These are phyloP conservation scores for Gisinianus flammeolus DNA, from an alignment of 2,888 invertebrate genomes.

Conservation along the genomic window DNA sequence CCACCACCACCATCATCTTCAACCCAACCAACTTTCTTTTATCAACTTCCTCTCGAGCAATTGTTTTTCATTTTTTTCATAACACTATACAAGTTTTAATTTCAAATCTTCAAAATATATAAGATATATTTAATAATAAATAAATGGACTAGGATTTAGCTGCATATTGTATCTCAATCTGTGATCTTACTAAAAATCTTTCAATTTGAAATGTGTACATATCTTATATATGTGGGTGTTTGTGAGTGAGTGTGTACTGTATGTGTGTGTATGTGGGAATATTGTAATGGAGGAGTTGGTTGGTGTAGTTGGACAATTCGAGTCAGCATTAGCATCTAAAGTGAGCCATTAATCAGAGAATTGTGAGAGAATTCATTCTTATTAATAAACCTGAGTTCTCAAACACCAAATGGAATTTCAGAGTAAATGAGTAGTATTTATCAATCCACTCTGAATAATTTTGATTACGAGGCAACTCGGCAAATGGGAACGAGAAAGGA, in stretches of 20 bases:
- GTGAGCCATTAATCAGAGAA: conserved; percentile 59
- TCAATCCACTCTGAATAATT: conserved; percentile 55
- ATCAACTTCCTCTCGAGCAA: too few relatives aligned
- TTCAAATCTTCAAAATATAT: too few relatives aligned
- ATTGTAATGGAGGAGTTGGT: neutral
- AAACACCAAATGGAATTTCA: conserved; percentile 48
- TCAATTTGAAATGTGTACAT: too few relatives aligned
- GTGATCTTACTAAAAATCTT: too few relatives aligned
- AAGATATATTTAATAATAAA: too few relatives aligned
- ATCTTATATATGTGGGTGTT: too few relatives aligned
- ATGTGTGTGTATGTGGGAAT: neutral
- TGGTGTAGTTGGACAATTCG: conserved; percentile 43
- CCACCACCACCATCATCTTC: neutral
- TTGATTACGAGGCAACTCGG: conserved; percentile 53
- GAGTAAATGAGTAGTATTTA: conserved; percentile 54
- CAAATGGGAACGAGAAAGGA: conserved; percentile 13
- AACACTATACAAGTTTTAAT: too few relatives aligned
- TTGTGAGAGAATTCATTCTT: conserved; percentile 53
- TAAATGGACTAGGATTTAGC: too few relatives aligned
- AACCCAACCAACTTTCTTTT: too few relatives aligned
- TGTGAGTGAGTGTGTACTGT: neutral
- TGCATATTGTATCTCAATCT: too few relatives aligned
- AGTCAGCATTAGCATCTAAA: conserved; percentile 59
- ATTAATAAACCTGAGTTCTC: conserved; percentile 52
- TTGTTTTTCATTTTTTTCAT: too few relatives aligned